Base-by-base conservation (phyloP, 2,797 vertebrate species). In the Protosalanx chinensis region DNA sequence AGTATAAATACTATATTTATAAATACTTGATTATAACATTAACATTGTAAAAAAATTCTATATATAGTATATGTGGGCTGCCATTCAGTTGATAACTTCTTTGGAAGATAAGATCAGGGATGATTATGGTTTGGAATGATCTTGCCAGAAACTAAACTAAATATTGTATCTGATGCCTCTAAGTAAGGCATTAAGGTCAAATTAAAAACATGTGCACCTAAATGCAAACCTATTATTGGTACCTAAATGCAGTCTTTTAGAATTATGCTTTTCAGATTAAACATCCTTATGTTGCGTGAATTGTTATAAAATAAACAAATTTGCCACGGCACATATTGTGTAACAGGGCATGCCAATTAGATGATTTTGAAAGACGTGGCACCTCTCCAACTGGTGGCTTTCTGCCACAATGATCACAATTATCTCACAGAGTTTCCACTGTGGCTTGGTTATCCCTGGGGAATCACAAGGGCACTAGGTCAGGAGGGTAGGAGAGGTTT, bases 381-480 rank as follows among this genome's bases (percentile, higher is more conserved):
- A 6, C 29, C 35, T 7, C 65, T 53, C 46, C 46, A 67, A 53
- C 12, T 32, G 65, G 46, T 29, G 29, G 29, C 65, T 51, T 53
- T 51, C 27, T 20, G 65, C 49, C 6, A 6, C 35, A 27, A 67
- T 20, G 15, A 32, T 67, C 65, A 32, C 46, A 30, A 30, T 53
- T 2, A 67, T 53, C 46, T 67, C 65, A 29, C 23, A 46, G 37
- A 53, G 65, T 13, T 53, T 7, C 41, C 13, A 8, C 15, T 18
- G 18, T 4, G 46, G 46, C 16, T 51, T 67, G 51, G 65, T 46
- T 46, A 16, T 51, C 41, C 41, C 23, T 20, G 3, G 27, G 65
- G 46, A 53, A n/a, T 67, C 27, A 67, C 41, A 16, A 67, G 46
- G 65, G 15, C 65, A 67, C 46, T 30, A 27, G 65, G 49, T 67